These are phyloP conservation scores for Ptychobarbus kaznakovi DNA, from an alignment of 2,797 vertebrate genomes.

Conservation along the genomic window DNA sequence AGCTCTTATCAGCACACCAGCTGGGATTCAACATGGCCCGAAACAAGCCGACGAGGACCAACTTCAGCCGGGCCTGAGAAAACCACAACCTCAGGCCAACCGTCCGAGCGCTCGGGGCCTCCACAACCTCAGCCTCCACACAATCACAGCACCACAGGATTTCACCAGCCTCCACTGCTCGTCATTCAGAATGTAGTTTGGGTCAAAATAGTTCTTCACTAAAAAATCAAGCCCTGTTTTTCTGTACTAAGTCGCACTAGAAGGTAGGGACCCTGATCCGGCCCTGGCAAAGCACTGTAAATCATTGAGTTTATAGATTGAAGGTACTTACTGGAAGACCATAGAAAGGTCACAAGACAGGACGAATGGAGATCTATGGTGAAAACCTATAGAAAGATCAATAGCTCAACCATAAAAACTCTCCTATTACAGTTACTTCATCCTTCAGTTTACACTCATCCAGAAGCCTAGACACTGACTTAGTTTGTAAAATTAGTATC, in stretches of 20 bases:
- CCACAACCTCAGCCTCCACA: neutral
- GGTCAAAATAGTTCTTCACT: neutral
- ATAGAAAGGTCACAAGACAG: constrained; percentile 12
- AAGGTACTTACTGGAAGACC: neutral
- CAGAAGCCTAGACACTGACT: neutral
- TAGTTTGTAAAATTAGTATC: neutral
- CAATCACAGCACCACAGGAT: neutral
- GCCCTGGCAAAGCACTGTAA: neutral
- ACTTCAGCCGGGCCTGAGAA: no score
- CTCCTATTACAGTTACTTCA: neutral
- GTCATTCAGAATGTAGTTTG: neutral
- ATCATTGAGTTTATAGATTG: constrained; percentile 20
- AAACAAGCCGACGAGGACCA: no score
- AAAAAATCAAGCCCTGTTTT: neutral
- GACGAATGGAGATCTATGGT: neutral
- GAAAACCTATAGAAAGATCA: constrained; percentile 17
- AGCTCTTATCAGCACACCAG: neutral
- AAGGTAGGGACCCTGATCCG: neutral
- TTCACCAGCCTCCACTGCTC: neutral
- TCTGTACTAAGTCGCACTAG: neutral
- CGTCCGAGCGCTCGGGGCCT: no score
- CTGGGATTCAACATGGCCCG: no score
- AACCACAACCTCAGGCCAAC: no score
- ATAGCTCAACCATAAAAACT: neutral
- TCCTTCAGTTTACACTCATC: neutral